Conservation (phyloP, 30 jellyfish, hydroid and myxozoan species). For the Aurelia coerulea region DNA sequence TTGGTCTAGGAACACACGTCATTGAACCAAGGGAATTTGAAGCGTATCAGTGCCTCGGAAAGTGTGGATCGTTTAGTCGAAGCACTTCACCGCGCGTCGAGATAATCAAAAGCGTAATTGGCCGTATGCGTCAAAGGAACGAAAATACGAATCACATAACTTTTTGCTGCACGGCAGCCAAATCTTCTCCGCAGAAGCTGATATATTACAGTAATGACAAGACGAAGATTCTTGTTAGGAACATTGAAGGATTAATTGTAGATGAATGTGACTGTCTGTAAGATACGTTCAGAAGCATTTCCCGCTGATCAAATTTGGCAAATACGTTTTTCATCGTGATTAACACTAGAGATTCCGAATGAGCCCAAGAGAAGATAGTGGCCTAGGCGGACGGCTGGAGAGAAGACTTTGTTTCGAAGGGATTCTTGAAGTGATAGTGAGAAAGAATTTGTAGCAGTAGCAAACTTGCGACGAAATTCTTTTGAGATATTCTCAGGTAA, state of each 20-base stretch:
- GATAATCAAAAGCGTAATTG: conserved; percentile 39
- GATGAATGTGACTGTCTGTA: conserved; percentile 66
- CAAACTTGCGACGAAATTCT: too few relatives aligned
- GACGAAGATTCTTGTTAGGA: conserved; percentile 32
- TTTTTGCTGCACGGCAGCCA: conserved; percentile 70
- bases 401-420: too few relatives aligned
- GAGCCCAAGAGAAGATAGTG: too few relatives aligned
- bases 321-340: too few relatives aligned
- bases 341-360: too few relatives aligned
- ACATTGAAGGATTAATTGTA: conserved; percentile 38
- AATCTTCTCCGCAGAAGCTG: conserved; percentile 55
- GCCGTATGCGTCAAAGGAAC: conserved; percentile 27
- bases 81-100: conserved; percentile 62
- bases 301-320: too few relatives aligned
- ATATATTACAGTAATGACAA: conserved; percentile 47
- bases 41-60: conserved; percentile 65
- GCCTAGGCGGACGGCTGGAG: too few relatives aligned
- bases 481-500: too few relatives aligned
- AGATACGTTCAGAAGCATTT: too few relatives aligned
- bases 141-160: conserved; percentile 40
- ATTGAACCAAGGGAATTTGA: conserved; percentile 65
- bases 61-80: conserved; percentile 53
- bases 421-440: too few relatives aligned
- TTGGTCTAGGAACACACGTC: conserved; percentile 46
- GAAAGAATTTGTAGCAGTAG: too few relatives aligned